A percentile compares a stretch with the other conserved stretches of the same genome.
Conservation (phyloP, 1,140 invertebrate species). For the Helicoverpa zea region DNA sequence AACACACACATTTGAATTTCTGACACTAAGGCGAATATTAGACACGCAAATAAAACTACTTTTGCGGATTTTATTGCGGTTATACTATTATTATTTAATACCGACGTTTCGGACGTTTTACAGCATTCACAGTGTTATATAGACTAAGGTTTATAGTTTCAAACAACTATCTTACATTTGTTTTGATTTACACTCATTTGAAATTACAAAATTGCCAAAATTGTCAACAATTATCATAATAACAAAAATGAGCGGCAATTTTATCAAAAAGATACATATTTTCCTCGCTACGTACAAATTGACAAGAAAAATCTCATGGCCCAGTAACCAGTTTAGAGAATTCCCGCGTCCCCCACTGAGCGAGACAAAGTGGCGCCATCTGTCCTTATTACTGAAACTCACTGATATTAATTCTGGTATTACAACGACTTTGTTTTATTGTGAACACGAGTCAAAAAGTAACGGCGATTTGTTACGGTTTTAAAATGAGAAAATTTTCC, state of each 20-base stretch:
- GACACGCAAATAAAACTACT: too few species aligned
- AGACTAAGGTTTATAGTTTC: too few species aligned
- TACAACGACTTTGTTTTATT: conserved; percentile 50
- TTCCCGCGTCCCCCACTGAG: conserved; percentile 29
- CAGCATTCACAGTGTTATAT: too few species aligned
- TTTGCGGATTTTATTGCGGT: too few species aligned
- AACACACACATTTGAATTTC: too few species aligned
- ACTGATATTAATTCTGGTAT: conserved; percentile 53
- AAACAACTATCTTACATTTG: too few species aligned
- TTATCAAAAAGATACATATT: neutral
- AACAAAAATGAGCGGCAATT: too few species aligned
- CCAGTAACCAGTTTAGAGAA: conserved; percentile 33
- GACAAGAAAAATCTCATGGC: neutral
- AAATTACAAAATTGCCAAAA: too few species aligned
- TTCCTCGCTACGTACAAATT: neutral
- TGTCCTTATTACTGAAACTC: conserved; percentile 46
- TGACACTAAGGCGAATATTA: too few species aligned
- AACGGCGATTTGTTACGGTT: neutral
- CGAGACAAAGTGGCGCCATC: conserved; percentile 49
- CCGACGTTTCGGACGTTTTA: too few species aligned
- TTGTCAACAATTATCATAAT: neutral
- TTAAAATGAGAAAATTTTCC: neutral
- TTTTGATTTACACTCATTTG: too few species aligned
- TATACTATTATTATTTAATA: too few species aligned
- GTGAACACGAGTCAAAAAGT: conserved; percentile 30